phyloP scores from a whole-genome alignment of 2,888 invertebrate genomes.

The Drosophila fulvimacula region DNA sequence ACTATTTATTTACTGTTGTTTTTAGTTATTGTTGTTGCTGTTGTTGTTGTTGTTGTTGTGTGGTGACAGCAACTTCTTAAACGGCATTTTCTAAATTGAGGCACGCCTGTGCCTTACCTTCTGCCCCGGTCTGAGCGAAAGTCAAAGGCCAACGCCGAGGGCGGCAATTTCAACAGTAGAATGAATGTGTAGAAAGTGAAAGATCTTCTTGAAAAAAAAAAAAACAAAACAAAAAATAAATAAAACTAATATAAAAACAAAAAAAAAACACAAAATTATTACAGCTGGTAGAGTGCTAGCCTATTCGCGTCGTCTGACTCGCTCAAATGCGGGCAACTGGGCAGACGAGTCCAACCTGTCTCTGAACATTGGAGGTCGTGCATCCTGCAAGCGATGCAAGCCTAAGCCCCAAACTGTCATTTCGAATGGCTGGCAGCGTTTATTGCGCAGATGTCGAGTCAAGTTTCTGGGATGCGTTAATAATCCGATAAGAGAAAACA shows the following conservation, averaged over 20 bases:
- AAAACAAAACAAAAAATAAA: neutral
- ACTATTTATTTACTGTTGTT: constrained; percentile 29
- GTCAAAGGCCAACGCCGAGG: constrained; percentile 35
- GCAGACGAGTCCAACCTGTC: constrained; percentile 29
- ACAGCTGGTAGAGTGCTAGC: neutral
- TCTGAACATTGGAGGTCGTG: neutral
- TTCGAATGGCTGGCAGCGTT: constrained; percentile 15
- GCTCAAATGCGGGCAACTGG: neutral
- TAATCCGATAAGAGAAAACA: constrained; percentile 11
- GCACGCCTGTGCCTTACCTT: constrained; percentile 5
- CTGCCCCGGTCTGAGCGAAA: constrained; percentile 34
- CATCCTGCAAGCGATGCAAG: constrained; percentile 17
- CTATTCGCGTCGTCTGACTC: neutral
- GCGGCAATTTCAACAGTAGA: constrained; percentile 53
- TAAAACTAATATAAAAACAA: neutral
- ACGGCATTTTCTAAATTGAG: constrained; percentile 43
- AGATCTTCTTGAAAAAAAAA: constrained; percentile 15
- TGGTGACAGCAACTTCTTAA: constrained; percentile 47
- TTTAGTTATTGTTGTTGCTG: constrained; percentile 23
- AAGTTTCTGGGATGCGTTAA: constrained; percentile 13
- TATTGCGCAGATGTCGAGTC: constrained; percentile 1
- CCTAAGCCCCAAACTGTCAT: neutral
- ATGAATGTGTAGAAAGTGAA: constrained; percentile 68
- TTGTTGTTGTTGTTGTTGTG: constrained; percentile 31
- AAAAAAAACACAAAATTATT: neutral